Evolutionary conservation across 2,113 vertebrate genomes (phyloP), one percentile per base, ranked within the genome.

Genomic region (Hypocryptadius cinnamomeus): DNA sequence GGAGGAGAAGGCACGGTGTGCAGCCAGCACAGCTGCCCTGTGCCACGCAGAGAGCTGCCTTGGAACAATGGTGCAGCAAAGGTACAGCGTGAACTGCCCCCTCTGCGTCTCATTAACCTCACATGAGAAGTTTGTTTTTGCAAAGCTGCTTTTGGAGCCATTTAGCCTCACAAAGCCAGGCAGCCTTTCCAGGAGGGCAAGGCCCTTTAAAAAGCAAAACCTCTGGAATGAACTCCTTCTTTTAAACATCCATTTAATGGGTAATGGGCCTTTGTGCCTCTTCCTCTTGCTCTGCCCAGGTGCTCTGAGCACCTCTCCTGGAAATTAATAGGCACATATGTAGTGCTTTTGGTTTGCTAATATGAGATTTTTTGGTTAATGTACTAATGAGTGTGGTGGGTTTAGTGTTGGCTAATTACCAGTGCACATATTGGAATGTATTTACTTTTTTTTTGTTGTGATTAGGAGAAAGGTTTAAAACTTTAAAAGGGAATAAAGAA

Each of bases 11-110:
- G 6, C n/a, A 1, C 6, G 9, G 1, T 51, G 63, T 73, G 15
- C 86, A 89, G 73, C 22, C 65, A 40, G 40, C 40, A 40, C 40
- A 40, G 40, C 72, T 87, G 39, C 40, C 24, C 44, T 54, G 39
- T 19, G 56, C 48, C 71, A 64, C 87, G 73, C 82, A 66, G 42
- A 79, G 35, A 54, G 31, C 65, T 85, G 64, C 66, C 23, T 60
- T n/a, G 56, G 78, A 94, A 95, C 96, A 97, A 97, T 95, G 33
- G 92, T 11, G 12, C 78, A 81, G 56, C 69, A 57, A 85, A 89
- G 42, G 95, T 89, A 94, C 93, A 88, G 70, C 53, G 33, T 68
- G 78, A 94, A 69, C 94, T 59, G 81, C 45, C 47, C 77, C 42
- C 56, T 95, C 76, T 53, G 76, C 77, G 65, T 95, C 50, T 64